A percentile compares a stretch with the other conserved stretches of the same genome.
Conservation (phyloP, 2,113 vertebrate genomes). For the Alethe diademata region DNA sequence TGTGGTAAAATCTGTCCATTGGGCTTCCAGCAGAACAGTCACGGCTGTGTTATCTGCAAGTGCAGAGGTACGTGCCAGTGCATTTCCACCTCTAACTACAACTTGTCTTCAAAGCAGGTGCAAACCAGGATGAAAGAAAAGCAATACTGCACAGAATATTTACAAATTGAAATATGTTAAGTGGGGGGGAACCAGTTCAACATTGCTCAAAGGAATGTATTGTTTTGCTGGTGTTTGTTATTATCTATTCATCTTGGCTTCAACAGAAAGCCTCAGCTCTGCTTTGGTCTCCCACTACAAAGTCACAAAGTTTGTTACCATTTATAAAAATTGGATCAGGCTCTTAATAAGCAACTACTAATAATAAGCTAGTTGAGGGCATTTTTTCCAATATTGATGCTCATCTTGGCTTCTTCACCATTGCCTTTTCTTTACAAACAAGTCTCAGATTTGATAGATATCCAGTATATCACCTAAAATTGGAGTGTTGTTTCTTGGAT, state of each 20-base stretch:
- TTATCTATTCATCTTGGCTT: background rate
- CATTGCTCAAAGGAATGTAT: background rate
- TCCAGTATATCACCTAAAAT: background rate
- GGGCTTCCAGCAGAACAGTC: slow-evolving; percentile 85
- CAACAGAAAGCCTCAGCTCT: background rate
- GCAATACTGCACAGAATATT: background rate
- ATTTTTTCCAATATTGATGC: background rate
- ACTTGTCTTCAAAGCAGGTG: background rate
- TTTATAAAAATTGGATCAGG: background rate
- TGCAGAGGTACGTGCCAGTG: slow-evolving; percentile 79
- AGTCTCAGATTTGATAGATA: background rate
- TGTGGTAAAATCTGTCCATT: slow-evolving; percentile 86
- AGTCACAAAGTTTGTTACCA: background rate
- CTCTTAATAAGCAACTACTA: background rate
- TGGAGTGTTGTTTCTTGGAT: background rate
- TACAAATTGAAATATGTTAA: background rate
- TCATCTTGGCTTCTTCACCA: background rate
- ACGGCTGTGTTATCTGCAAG: slow-evolving; percentile 84
- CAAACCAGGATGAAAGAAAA: background rate
- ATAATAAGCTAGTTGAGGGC: background rate
- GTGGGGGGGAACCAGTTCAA: background rate
- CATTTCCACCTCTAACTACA: background rate
- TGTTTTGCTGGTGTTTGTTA: background rate
- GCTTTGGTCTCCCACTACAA: background rate
- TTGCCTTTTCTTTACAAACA: background rate